Conservation (phyloP, 1,140 invertebrate genomes). For the Pemphigus obesinymphae region DNA sequence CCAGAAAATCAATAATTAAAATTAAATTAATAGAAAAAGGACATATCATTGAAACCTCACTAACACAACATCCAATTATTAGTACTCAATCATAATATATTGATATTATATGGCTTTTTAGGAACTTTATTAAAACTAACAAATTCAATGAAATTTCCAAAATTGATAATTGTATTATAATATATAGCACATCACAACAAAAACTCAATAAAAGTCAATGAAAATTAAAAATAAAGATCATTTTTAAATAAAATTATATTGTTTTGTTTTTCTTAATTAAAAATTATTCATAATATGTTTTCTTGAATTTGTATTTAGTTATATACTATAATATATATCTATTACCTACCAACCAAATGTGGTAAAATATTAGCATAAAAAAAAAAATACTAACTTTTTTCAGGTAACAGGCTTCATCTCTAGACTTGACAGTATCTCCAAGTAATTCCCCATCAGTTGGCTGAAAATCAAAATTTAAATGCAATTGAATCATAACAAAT, state of each 20-base stretch:
- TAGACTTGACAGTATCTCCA: conserved; percentile 2
- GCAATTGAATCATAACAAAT: neutral
- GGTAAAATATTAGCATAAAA: neutral
- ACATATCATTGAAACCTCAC: conserved; percentile 19
- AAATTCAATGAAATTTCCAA: neutral
- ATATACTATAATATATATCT: neutral
- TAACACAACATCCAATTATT: conserved; percentile 5
- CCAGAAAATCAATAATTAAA: neutral
- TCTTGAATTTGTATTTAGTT: neutral
- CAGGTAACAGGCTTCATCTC: neutral
- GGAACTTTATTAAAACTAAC: neutral
- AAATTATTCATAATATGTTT: neutral
- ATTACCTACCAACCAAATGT: conserved; percentile 6
- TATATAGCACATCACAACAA: neutral
- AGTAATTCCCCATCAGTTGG: conserved; percentile 25
- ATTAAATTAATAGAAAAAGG: conserved; percentile 12
- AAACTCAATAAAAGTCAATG: neutral
- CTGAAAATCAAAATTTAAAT: conserved; percentile 26
- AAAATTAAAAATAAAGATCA: neutral
- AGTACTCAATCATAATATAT: neutral
- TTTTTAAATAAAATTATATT: neutral
- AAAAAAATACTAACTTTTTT: conserved; percentile 37
- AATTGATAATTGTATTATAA: neutral
- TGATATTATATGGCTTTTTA: conserved; percentile 3
- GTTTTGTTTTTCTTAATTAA: neutral